Evolutionary conservation across 2,113 vertebrate species (phyloP).

Genomic region (Corvus moneduloides): DNA sequence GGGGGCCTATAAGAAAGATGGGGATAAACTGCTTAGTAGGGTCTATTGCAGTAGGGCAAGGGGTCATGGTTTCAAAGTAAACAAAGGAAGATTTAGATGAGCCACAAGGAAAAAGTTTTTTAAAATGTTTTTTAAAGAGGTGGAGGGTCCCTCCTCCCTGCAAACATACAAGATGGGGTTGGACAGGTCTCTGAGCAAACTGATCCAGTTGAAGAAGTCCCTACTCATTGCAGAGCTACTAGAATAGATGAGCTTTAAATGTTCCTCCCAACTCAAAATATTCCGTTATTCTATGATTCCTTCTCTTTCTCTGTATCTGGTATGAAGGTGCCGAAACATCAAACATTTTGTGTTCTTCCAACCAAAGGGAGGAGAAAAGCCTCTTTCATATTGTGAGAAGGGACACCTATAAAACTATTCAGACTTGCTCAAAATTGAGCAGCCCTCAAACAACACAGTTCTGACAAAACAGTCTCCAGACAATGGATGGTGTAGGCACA

Average conservation of each 20-base stretch:
- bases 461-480: neutral
- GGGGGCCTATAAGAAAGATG: neutral
- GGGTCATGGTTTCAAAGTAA: neutral
- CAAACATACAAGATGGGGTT: neutral
- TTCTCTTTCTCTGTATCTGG: neutral
- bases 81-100: neutral
- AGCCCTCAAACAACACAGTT: neutral
- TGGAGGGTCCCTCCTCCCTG: neutral
- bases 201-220: neutral
- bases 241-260: neutral
- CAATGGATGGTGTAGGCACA: neutral
- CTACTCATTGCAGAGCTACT: neutral
- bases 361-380: neutral
- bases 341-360: neutral
- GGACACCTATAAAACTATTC: neutral
- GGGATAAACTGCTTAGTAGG: neutral
- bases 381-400: neutral
- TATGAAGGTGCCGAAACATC: neutral
- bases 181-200: neutral
- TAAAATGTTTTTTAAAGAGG: rapidly evolving
- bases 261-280: neutral
- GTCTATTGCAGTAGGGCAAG: rapidly evolving
- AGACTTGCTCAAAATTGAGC: neutral
- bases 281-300: rapidly evolving
- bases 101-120: neutral